Evolutionary conservation across 2,113 vertebrate species (phyloP), one percentile per base, ranked within the genome.

Genomic region (Sorex fumeus): DNA sequence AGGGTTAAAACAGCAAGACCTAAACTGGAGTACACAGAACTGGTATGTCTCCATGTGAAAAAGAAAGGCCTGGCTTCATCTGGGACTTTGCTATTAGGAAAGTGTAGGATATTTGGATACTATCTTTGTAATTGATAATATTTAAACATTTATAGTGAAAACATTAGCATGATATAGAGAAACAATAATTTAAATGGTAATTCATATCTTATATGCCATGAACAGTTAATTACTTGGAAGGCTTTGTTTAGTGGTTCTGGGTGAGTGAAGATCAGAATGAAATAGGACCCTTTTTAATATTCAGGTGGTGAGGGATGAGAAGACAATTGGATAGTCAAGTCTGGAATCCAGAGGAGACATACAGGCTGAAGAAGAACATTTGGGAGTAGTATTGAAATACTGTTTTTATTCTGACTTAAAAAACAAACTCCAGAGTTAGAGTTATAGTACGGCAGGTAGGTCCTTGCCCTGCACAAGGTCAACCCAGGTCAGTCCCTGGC

Each of bases 1-100:
- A 77, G 21, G 64, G 30, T 87, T 92, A 87, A 87, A 91, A 88
- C 7, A 95, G 50, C 79, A 87, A 75, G 50, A 76, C n/a, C 50
- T 18, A 84, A 45, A 78, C 11, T 67, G 43, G 60, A 71, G 15
- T 43, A 3, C 72, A 36, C 32, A 53, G 12, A 95, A 16, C 19
- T 82, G 66, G 16, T 6, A 4, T 84, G 45, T 81, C 16, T 0
- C 25, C 7, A 50, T 23, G 23, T 80, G 62, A 84, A 70, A n/a
- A 94, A 25, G 80, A 36, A 83, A 57, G 70, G 0, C 8, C 77
- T 47, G 2, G 19, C 1, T 62, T 90, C 15, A 40, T 69, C 30
- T 88, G 4, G 71, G 64, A 21, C 8, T 88, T 90, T 57, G 15
- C 25, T 81, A 5, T 80, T 45, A 79, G 21, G 28, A 88, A 91